Conservation (phyloP, 2,888 invertebrate species). For the Tinea pellionella region DNA sequence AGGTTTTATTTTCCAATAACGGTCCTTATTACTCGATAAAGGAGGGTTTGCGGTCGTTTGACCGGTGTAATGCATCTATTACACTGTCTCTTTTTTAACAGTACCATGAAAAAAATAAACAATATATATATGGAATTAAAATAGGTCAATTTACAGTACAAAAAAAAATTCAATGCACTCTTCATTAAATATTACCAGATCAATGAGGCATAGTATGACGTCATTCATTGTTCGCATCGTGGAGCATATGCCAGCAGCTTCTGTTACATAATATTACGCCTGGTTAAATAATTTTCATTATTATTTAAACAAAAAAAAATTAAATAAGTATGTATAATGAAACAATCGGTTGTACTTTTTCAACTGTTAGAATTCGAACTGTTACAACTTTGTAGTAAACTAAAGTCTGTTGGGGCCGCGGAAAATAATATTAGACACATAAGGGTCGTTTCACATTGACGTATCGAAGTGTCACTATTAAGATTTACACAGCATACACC, state of each 20-base stretch:
- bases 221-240: not conserved
- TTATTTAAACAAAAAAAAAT: not conserved
- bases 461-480: too few species aligned
- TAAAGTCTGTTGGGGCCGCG: too few species aligned
- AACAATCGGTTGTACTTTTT: too few species aligned
- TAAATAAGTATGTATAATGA: too few species aligned
- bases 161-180: not conserved
- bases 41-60: slow-evolving; percentile 37
- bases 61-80: slow-evolving; percentile 44
- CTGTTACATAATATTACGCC: not conserved
- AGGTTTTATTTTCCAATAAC: slow-evolving; percentile 36
- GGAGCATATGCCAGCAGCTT: not conserved
- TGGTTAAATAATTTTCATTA: not conserved
- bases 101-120: not conserved
- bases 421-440: too few species aligned
- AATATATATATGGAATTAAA: too few species aligned
- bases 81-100: slow-evolving; percentile 25
- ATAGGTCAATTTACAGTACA: not conserved
- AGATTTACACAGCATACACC: too few species aligned
- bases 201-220: not conserved
- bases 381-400: too few species aligned
- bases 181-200: not conserved
- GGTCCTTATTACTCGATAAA: slow-evolving; percentile 38
- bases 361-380: too few species aligned
- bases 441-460: too few species aligned